phyloP scores from a whole-genome alignment of 2,797 vertebrate genomes.

The Sebastes steindachneri region DNA sequence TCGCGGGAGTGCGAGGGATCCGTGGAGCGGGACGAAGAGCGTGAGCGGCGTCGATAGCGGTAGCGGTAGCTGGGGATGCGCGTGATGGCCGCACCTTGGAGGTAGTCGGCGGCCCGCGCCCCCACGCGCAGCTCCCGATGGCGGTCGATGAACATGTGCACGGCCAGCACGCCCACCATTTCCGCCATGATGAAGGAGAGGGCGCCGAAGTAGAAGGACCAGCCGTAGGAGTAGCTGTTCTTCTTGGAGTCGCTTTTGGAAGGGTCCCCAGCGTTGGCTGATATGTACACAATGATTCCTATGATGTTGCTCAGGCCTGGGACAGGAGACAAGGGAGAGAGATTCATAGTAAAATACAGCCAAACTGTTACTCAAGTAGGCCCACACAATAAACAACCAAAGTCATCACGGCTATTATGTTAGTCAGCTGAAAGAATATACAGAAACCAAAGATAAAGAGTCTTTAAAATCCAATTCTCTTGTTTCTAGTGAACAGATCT shows the following conservation, averaged over 20 bases:
- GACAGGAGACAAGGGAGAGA: neutral
- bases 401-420: neutral
- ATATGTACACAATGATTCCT: slow-evolving; percentile 99
- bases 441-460: neutral
- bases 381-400: neutral
- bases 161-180: slow-evolving; percentile 99
- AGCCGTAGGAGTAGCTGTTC: slow-evolving; percentile 99
- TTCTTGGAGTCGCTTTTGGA: slow-evolving; percentile 99
- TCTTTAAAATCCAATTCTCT: neutral
- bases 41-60: slow-evolving; percentile 96
- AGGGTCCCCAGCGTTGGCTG: slow-evolving; percentile 97
- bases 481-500: neutral
- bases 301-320: slow-evolving; percentile 99
- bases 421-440: neutral
- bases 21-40: slow-evolving; percentile 97
- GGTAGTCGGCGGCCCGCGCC: slow-evolving; percentile 93
- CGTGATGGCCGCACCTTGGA: slow-evolving; percentile 97
- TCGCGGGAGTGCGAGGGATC: slow-evolving; percentile 97
- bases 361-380: neutral
- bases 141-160: slow-evolving; percentile 99
- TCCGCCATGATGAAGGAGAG: slow-evolving; percentile 99
- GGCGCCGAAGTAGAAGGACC: slow-evolving; percentile 99
- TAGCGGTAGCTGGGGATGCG: slow-evolving; percentile 98
- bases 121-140: slow-evolving; percentile 96
- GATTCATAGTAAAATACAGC: neutral